Base-by-base conservation (phyloP, 2,888 invertebrate species). In the Diplazon laetatorius region DNA sequence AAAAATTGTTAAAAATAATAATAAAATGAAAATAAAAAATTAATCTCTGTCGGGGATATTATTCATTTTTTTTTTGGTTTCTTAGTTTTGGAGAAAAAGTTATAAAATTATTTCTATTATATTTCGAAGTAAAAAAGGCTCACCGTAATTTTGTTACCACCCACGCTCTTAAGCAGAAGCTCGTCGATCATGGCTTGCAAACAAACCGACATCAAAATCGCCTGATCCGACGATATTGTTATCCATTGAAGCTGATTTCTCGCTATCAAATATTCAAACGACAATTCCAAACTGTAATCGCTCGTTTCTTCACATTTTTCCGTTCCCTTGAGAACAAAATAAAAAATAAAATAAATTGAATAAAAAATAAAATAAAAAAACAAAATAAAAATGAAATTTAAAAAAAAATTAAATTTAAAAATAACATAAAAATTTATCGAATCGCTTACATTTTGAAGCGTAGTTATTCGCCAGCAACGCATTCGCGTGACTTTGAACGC, bases 101-200 rank as follows among this genome's bases (percentile, higher is more conserved):
- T n/a, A n/a, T n/a, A n/a, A n/a, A n/a, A 30, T 30, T 30, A 30
- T 30, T 30, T 52, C 35, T 71, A 55, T 59, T 5, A 16, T 25
- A 14, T 6, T 57, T 25, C 39, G 37, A 3, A 42, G 42, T 20
- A 60, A 18, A 37, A 39, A 25, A 50, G 37, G 79, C 81, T 83
- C 80, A 91, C 91, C 86, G 90, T 86, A 84, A 84, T 91, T 20
- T 92, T 93, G 10, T 92, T 93, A 1, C 92, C 90, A 22, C 94
- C 95, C 87, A 93, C 93, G 87, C 94, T 95, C 89, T 95, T 95
- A 60, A 95, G 92, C 91, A 96, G 92, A 84, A 99, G 92, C 91
- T 99, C 99, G 88, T 98, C 97, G 0, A 99, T 99, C 94, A 99
- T 97, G 5, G 97, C 96, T 93, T 98, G 97, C 73, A 99, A 93